phyloP scores from a whole-genome alignment of 2,113 vertebrate genomes.

The Hippoglossus stenolepis region DNA sequence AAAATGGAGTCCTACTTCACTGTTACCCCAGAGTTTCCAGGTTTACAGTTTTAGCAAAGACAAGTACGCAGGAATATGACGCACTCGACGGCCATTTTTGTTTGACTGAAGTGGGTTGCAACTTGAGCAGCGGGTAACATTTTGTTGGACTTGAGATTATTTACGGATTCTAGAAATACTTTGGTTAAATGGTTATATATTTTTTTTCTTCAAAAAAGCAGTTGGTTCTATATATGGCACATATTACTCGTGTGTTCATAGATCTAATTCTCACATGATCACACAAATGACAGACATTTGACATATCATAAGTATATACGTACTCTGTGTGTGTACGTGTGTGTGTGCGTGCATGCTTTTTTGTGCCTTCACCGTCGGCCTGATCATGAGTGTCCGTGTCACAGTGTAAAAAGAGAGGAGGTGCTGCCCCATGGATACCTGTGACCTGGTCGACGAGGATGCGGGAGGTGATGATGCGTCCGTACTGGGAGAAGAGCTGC shows the following conservation, averaged over 20 bases:
- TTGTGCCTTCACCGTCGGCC: neutral
- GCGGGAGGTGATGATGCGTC: conserved; percentile 99
- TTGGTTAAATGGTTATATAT: too few species aligned
- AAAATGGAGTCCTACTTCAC: neutral
- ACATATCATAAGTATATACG: neutral
- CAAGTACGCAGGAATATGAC: neutral
- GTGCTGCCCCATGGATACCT: conserved; percentile 87
- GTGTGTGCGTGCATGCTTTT: neutral
- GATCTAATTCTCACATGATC: neutral
- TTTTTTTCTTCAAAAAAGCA: too few species aligned
- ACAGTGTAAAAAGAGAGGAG: conserved; percentile 54
- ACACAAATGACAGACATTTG: neutral
- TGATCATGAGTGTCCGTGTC: conserved; percentile 1
- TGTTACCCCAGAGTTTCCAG: neutral
- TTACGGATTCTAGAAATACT: too few species aligned
- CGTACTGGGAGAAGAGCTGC: conserved; percentile 99
- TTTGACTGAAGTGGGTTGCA: neutral
- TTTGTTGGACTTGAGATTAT: too few species aligned
- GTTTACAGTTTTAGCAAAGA: neutral
- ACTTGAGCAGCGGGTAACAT: neutral
- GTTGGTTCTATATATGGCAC: too few species aligned
- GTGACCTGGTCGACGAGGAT: conserved; percentile 99
- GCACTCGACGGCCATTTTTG: neutral
- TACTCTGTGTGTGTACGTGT: neutral
- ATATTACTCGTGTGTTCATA: neutral